These are phyloP conservation scores for Calonectris borealis DNA, from an alignment of 2,113 vertebrate species.

Conservation along the genomic window DNA sequence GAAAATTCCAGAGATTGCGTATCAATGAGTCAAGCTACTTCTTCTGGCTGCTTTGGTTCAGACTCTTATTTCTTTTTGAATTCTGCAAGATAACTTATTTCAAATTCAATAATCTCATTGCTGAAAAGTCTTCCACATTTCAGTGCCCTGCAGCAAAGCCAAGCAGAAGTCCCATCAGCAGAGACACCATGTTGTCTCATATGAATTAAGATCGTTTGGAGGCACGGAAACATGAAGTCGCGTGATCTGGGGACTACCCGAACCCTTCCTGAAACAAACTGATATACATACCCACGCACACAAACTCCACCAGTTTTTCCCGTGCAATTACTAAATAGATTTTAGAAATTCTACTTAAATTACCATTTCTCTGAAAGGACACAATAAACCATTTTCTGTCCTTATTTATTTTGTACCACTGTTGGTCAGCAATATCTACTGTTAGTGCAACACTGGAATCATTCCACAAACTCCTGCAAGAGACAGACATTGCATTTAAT, in stretches of 20 bases:
- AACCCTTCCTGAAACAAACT: background rate
- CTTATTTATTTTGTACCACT: background rate
- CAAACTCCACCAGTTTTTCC: background rate
- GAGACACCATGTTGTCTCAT: background rate
- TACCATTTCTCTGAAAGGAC: background rate
- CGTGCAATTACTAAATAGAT: background rate
- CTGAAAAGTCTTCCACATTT: background rate
- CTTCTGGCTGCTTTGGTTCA: constrained; percentile 14
- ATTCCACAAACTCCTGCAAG: background rate
- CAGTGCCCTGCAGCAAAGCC: background rate
- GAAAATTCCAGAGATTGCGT: constrained; percentile 40
- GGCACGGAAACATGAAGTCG: background rate
- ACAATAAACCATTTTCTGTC: background rate
- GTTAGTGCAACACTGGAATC: background rate
- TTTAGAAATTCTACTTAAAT: background rate
- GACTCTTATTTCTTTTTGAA: background rate
- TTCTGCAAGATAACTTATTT: background rate
- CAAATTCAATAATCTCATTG: background rate
- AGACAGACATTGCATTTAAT: background rate
- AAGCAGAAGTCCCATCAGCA: background rate
- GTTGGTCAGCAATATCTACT: background rate
- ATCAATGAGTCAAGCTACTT: constrained; percentile 50
- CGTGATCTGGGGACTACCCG: background rate
- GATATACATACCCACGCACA: accelerated
- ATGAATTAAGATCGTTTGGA: background rate